phyloP scores from a whole-genome alignment of 2,797 vertebrate species.

The Steatocranus sp. region DNA sequence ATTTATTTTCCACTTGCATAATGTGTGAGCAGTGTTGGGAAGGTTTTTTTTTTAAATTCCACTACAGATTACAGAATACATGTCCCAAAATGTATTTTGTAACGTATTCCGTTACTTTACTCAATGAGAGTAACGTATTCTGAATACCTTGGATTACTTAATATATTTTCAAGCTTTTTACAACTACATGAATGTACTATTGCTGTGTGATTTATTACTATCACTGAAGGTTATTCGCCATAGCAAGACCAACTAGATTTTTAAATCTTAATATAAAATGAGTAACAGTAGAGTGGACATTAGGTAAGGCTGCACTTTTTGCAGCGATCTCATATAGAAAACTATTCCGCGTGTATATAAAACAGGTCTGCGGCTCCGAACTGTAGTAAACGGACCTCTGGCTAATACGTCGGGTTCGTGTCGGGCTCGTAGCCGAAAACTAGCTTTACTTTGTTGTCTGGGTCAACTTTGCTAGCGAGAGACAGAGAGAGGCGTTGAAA shows the following conservation, averaged over 20 bases:
- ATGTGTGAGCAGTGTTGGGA: background rate
- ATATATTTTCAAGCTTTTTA: too few relatives aligned
- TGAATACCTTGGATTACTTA: too few relatives aligned
- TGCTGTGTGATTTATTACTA: background rate
- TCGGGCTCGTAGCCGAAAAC: fast-evolving
- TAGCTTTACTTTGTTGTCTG: too few relatives aligned
- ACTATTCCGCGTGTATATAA: fast-evolving
- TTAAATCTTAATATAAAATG: background rate
- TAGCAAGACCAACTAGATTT: fast-evolving
- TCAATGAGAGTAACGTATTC: too few relatives aligned
- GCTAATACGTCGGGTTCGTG: fast-evolving
- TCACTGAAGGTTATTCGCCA: background rate
- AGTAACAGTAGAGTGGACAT: too few relatives aligned
- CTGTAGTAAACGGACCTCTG: fast-evolving
- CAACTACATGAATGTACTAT: background rate
- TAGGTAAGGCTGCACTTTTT: too few relatives aligned
- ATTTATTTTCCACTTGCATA: background rate
- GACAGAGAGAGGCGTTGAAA: too few relatives aligned
- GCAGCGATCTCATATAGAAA: too few relatives aligned
- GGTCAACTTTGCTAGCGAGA: too few relatives aligned
- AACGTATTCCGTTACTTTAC: fast-evolving
- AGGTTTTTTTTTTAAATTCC: background rate
- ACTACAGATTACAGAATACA: background rate
- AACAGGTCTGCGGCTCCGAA: fast-evolving
- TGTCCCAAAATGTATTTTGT: background rate